A percentile compares a stretch with the other conserved stretches of the same genome.
These are phyloP conservation scores for Paracyclopina nana DNA, from an alignment of 1,140 invertebrate genomes.

Conservation along the genomic window DNA sequence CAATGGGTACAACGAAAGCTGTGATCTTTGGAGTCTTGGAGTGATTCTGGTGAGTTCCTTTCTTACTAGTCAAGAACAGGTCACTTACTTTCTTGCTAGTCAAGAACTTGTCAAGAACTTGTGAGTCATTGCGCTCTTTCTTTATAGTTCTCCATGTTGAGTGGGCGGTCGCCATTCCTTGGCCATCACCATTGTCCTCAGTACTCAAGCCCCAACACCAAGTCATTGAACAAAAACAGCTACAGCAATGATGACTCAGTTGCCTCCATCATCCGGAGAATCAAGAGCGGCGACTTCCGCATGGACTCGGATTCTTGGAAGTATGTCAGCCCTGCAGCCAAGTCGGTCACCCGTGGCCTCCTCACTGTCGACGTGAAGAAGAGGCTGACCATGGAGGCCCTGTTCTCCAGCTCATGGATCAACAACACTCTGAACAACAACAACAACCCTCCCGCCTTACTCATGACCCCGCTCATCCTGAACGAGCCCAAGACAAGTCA, in stretches of 20 bases:
- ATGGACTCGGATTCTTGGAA: constrained; percentile 48
- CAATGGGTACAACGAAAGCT: constrained; percentile 63
- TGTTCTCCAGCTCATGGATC: constrained; percentile 45
- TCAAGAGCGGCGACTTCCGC: constrained; percentile 51
- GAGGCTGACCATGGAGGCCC: constrained; percentile 43
- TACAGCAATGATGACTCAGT: constrained; percentile 48
- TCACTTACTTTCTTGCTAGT: neutral
- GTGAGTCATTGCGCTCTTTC: constrained; percentile 16
- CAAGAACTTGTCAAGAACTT: constrained; percentile 8
- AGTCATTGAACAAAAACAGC: no score
- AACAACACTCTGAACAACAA: constrained; percentile 23
- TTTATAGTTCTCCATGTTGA: constrained; percentile 60
- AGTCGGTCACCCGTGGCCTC: constrained; percentile 50
- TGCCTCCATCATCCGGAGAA: constrained; percentile 50
- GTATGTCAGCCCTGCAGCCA: constrained; percentile 47
- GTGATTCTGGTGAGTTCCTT: constrained; percentile 47
- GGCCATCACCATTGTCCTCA: no score
- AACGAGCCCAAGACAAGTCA: constrained; percentile 20
- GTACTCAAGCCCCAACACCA: no score
- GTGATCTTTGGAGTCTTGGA: constrained; percentile 79
- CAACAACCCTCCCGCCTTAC: constrained; percentile 36
- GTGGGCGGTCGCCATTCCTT: constrained; percentile 57
- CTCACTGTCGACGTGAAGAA: constrained; percentile 54
- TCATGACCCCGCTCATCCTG: constrained; percentile 28
- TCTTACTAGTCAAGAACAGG: neutral